Evolutionary conservation across 1,140 invertebrate species (phyloP).

Genomic region (Drosophila asahinai): DNA sequence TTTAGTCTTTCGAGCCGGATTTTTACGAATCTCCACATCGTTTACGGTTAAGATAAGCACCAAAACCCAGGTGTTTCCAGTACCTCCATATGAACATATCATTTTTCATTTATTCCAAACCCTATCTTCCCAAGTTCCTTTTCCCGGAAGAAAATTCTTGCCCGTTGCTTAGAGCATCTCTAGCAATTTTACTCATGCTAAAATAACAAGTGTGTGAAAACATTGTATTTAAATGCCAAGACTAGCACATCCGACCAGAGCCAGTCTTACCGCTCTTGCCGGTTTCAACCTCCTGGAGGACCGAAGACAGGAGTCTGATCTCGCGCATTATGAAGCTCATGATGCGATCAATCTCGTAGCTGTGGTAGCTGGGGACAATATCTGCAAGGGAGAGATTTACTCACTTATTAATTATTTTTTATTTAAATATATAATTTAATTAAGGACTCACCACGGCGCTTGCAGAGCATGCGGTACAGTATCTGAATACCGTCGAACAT

Average conservation of each 20-base stretch:
- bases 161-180: constrained; percentile 1
- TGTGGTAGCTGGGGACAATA: constrained; percentile 23
- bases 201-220: constrained; percentile 6
- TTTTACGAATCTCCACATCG: too few species aligned
- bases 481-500: constrained; percentile 63
- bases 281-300: constrained; percentile 44
- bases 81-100: too few species aligned
- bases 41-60: too few species aligned
- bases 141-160: not conserved
- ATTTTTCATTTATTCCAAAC: too few species aligned
- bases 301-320: constrained; percentile 25
- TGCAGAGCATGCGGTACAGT: constrained; percentile 62
- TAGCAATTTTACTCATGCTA: constrained; percentile 10
- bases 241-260: constrained; percentile 9
- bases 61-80: too few species aligned
- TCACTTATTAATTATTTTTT: not conserved
- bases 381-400: constrained; percentile 10
- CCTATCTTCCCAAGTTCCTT: not conserved
- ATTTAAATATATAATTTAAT: not conserved
- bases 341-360: constrained; percentile 41
- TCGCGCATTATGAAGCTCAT: constrained; percentile 56
- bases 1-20: too few species aligned
- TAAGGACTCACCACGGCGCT: constrained; percentile 53
- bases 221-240: not conserved
- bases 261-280: constrained; percentile 19